These are phyloP conservation scores for Synaphobranchus kaupii DNA, from an alignment of 2,797 vertebrate species.

Conservation along the genomic window DNA sequence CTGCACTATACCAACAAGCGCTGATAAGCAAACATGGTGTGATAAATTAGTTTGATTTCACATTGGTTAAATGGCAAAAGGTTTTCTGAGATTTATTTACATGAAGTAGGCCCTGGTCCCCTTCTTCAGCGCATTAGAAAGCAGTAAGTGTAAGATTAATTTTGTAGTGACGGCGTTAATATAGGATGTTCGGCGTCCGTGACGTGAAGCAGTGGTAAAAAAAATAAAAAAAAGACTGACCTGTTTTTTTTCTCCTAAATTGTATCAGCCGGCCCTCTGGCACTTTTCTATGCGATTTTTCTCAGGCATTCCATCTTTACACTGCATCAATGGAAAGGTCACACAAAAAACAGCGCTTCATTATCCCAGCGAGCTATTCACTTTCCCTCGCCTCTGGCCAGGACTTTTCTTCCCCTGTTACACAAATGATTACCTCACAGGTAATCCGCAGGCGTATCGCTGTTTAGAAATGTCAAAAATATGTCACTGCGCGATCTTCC, in stretches of 20 bases:
- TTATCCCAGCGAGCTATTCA: slow-evolving; percentile 17
- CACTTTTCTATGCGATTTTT: background rate
- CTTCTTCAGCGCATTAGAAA: background rate
- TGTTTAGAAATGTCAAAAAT: slow-evolving; percentile 21
- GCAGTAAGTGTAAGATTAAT: background rate
- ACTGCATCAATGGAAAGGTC: slow-evolving; percentile 37
- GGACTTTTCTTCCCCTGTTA: slow-evolving; percentile 11
- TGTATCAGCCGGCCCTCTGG: background rate
- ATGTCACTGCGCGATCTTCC: slow-evolving; percentile 25
- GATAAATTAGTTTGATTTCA: background rate
- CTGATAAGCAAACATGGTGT: background rate
- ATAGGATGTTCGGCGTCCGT: background rate
- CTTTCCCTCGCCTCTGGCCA: slow-evolving; percentile 30
- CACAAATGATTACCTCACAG: slow-evolving; percentile 26
- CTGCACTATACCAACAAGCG: too few relatives aligned
- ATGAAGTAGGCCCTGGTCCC: background rate
- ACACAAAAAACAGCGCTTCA: background rate
- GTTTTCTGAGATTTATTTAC: background rate
- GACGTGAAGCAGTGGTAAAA: background rate
- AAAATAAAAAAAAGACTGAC: background rate
- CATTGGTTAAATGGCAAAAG: background rate
- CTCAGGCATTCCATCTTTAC: slow-evolving; percentile 36
- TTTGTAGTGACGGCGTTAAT: background rate
- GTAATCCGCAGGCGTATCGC: slow-evolving; percentile 19
- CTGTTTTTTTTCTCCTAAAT: background rate